Evolutionary conservation across 2,888 invertebrate genomes (phyloP), one percentile per base, ranked within the genome.

Genomic region (Terebella lapidaria): DNA sequence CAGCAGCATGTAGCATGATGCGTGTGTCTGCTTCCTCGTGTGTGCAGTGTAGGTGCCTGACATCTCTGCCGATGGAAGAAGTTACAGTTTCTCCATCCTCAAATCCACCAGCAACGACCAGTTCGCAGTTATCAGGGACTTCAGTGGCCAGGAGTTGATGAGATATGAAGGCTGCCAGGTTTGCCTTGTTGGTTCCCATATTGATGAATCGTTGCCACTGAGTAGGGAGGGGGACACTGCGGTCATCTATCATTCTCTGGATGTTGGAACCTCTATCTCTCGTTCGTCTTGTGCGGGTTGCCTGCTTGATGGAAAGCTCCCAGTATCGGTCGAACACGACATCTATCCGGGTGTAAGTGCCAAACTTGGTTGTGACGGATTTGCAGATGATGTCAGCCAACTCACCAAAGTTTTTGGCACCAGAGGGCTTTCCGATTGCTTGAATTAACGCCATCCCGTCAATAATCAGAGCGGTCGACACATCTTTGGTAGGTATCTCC

Each of bases 21-120:
- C 49, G 10, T 22, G 59, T 63, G 51, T 67, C 64, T 18, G 68
- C 66, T 51, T 68, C 66, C 53, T 66, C 67, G 15, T 69, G 63
- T 22, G 24, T 51, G 29, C 67, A 67, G n/a, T n/a, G n/a, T n/a
- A n/a, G n/a, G n/a, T n/a, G n/a, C n/a, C n/a, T n/a, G n/a, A n/a
- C n/a, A n/a, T n/a, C n/a, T n/a, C n/a, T n/a, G n/a, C n/a, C n/a
- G n/a, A n/a, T n/a, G n/a, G n/a, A n/a, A n/a, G n/a, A n/a, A n/a
- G n/a, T n/a, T n/a, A n/a, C n/a, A n/a, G n/a, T n/a, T n/a, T n/a
- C n/a, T 35, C n/a, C 42, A 35, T 35, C 42, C 42, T 54, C 3
- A 24, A 30, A 1, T 22, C 45, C 18, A 29, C 49, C 22, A 57
- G 29, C n/a, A 58, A 54, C 25, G 42, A 54, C 18, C 28, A 47